Conservation (phyloP, 2,797 vertebrate genomes). For the Tragelaphus eurycerus region DNA sequence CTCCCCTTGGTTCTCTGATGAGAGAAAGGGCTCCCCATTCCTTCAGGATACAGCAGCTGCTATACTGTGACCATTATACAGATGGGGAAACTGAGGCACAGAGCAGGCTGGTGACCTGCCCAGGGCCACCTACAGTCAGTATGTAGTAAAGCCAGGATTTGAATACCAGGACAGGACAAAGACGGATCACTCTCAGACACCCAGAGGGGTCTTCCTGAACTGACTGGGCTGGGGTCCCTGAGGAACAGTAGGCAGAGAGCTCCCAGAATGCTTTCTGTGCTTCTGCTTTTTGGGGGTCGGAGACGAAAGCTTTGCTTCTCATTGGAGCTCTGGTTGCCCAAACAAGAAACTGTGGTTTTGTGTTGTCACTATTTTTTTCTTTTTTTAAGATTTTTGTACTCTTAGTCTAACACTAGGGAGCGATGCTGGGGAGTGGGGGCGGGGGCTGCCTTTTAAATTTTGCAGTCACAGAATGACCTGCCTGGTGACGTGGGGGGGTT, state of each 20-base stretch:
- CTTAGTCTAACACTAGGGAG: neutral
- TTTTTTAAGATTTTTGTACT: neutral
- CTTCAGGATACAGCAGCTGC: neutral
- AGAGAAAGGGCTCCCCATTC: neutral
- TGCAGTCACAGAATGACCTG: neutral
- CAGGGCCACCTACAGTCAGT: neutral
- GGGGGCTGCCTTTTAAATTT: neutral
- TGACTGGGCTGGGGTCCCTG: neutral
- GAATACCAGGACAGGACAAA: neutral
- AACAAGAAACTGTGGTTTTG: constrained; percentile 71
- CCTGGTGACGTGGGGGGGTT: neutral
- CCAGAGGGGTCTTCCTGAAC: neutral
- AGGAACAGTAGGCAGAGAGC: neutral
- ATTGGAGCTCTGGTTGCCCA: constrained; percentile 28
- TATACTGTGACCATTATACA: neutral
- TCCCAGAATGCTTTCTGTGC: constrained; percentile 27
- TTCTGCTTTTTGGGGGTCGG: constrained; percentile 68
- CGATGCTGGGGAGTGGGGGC: neutral
- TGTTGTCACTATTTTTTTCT: constrained; percentile 3
- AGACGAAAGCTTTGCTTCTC: constrained; percentile 48
- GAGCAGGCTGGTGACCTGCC: neutral
- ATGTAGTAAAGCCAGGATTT: neutral
- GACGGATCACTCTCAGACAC: neutral
- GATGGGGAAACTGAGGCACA: neutral
- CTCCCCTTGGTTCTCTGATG: neutral